phyloP scores from a whole-genome alignment of 2,797 vertebrate genomes.

The Nothura maculosa region DNA sequence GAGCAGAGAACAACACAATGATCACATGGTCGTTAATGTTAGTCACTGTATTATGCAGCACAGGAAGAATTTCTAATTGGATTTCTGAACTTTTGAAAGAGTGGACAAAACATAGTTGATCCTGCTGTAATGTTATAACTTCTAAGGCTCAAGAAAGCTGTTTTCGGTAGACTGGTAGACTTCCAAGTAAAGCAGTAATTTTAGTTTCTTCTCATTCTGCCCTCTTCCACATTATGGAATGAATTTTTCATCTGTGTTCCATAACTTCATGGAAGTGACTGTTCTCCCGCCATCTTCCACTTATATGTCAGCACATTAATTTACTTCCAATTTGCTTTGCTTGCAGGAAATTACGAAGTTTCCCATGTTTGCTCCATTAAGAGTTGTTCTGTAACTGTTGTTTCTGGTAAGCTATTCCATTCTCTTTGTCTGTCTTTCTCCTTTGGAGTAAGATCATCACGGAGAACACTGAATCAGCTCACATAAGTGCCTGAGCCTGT shows the following conservation, averaged over 20 bases:
- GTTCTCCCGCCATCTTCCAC: neutral
- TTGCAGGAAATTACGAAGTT: neutral
- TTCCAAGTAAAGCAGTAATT: neutral
- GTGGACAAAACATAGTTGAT: neutral
- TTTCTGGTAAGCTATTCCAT: neutral
- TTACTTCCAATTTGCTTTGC: neutral
- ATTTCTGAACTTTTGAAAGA: neutral
- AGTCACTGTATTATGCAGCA: neutral
- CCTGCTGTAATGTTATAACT: neutral
- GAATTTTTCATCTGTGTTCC: neutral
- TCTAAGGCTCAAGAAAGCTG: neutral
- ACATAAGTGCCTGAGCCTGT: neutral
- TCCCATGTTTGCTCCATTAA: neutral
- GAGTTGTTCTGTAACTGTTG: neutral
- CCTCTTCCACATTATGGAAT: neutral
- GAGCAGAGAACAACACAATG: neutral
- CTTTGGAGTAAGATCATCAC: neutral
- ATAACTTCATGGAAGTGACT: neutral
- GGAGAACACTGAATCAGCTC: neutral
- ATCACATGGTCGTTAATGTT: neutral
- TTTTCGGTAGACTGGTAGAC: neutral
- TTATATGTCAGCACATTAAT: neutral
- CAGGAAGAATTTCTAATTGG: neutral
- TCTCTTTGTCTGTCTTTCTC: neutral
- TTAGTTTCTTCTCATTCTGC: neutral